phyloP scores from a whole-genome alignment of 1,140 invertebrate genomes.

The Panagrolaimus sp. region DNA sequence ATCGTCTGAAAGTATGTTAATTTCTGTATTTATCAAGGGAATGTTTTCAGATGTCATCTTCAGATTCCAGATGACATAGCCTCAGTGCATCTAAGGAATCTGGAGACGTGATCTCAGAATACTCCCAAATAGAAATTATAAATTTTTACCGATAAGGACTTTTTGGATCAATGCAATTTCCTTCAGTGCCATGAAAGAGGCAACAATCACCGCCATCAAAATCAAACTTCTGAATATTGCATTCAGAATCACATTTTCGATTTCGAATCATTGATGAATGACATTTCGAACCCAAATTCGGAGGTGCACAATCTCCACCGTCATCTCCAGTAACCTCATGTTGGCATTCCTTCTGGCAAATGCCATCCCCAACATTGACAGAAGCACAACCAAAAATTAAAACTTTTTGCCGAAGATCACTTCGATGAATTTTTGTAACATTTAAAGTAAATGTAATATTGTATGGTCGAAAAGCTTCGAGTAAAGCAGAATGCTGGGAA shows the following conservation, averaged over 20 bases:
- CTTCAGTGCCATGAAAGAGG: conserved; percentile 23
- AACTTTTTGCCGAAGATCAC: conserved; percentile 32
- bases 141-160: conserved; percentile 45
- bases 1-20: conserved; percentile 51
- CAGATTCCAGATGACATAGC: too few species aligned
- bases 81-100: too few species aligned
- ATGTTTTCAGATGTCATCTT: background rate
- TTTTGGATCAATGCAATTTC: conserved; percentile 47
- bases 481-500: conserved; percentile 45
- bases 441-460: conserved; percentile 52
- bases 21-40: conserved; percentile 3
- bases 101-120: too few species aligned
- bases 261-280: conserved; percentile 54
- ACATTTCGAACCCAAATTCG: conserved; percentile 45
- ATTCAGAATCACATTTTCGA: conserved; percentile 52
- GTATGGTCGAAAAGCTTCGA: conserved; percentile 48
- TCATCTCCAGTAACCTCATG: conserved; percentile 46
- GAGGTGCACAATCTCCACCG: conserved; percentile 44
- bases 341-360: conserved; percentile 19
- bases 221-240: conserved; percentile 46
- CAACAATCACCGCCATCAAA: conserved; percentile 60
- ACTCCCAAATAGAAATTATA: background rate
- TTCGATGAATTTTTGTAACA: conserved; percentile 40
- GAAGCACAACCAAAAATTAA: conserved; percentile 50
- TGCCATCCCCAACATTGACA: background rate